Evolutionary conservation across 2,113 vertebrate genomes (phyloP).

Genomic region (Glaucidium brasilianum): DNA sequence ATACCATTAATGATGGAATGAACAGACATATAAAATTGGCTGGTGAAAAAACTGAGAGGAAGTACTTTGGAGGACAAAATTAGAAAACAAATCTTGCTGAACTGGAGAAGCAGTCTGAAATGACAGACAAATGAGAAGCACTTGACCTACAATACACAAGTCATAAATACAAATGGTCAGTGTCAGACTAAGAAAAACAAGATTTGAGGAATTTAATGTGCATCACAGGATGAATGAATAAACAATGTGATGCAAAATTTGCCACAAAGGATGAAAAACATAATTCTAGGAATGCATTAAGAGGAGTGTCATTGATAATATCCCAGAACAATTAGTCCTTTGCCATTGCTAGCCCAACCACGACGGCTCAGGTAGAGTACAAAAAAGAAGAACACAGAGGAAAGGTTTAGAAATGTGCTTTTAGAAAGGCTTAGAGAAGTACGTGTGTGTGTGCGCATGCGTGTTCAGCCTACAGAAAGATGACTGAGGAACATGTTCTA

Average conservation of each 20-base stretch:
- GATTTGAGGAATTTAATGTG: background rate
- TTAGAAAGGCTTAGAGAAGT: background rate
- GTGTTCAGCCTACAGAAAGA: background rate
- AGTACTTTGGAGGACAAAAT: background rate
- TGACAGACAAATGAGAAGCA: background rate
- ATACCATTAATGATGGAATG: background rate
- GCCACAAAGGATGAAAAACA: background rate
- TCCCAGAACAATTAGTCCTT: background rate
- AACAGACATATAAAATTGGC: background rate
- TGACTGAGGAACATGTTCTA: background rate
- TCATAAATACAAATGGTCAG: background rate
- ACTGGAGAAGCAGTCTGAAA: background rate
- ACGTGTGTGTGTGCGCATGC: accelerated
- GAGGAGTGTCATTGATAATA: background rate
- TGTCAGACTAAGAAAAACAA: background rate
- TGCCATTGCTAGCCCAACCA: background rate
- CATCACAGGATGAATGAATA: background rate
- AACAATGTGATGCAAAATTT: background rate
- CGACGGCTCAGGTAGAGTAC: background rate
- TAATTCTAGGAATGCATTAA: background rate
- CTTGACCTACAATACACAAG: background rate
- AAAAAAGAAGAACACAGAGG: background rate
- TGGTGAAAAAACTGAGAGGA: background rate
- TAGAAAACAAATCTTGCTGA: background rate
- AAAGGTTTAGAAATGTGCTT: background rate